Base-by-base conservation (phyloP, 2,797 vertebrate species). In the Platyrinchus mystaceus region DNA sequence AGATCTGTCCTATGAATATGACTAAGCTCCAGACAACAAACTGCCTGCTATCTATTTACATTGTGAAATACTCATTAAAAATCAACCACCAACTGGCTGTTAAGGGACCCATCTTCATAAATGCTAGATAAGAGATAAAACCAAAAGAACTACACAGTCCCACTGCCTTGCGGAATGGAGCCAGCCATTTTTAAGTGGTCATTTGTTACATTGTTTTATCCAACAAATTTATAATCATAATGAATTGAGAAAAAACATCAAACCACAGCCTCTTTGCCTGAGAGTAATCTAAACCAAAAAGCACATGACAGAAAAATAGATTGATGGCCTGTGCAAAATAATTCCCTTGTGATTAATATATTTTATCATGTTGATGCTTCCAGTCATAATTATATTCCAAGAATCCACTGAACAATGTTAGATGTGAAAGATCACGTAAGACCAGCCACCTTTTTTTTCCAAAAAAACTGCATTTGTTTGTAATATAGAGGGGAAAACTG, bases 151-250 rank as follows among this genome's bases (percentile, higher is more conserved):
- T 58, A 77, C 64, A 47, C 21, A 75, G 84, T 78, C 44, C 80
- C 52, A 17, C 37, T 44, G 39, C 49, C 76, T 74, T 82, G 67
- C 27, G 69, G 80, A 76, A 90, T 39, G 11, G 3, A 58, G 60
- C 19, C 43, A 83, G 74, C 96, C 89, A 93, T 88, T 94, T 96
- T 89, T 91, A 96, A 91, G 73, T 46, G 69, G 82, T 66, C 27
- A 2, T 87, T 94, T 89, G 73, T 94, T 94, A 86, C 24, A 49
- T 4, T 76, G 44, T 78, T 95, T 94, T 71, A 95, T 80, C n/a
- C 70, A 63, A 66, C 50, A 50, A 90, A 94, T 94, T 92, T 93
- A 87, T 81, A 96, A 95, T 89, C 49, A 83, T 88, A 95, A 95
- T 89, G 36, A 91, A 88, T 84, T 90, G 79, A 93, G 81, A 93